Conservation (phyloP, 2,113 vertebrate genomes). For the Hemiscyllium ocellatum region DNA sequence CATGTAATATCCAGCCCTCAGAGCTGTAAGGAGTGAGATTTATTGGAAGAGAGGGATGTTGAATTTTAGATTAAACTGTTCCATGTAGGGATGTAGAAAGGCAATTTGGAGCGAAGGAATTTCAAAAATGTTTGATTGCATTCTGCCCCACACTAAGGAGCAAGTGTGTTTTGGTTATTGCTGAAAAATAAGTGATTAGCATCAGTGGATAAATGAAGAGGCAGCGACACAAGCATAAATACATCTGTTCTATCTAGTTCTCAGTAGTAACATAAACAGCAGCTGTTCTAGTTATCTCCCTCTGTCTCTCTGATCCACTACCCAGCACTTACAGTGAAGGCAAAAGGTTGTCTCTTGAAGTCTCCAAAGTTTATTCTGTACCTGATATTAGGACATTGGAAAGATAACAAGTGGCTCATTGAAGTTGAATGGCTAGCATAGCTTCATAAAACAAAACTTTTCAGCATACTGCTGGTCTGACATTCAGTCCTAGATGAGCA, state of each 20-base stretch:
- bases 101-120: background rate
- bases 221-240: background rate
- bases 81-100: background rate
- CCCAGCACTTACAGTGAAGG: background rate
- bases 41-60: background rate
- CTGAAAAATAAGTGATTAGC: background rate
- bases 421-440: background rate
- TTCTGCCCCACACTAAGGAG: background rate
- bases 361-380: background rate
- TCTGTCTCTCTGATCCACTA: background rate
- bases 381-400: background rate
- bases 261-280: background rate
- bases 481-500: background rate
- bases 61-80: background rate
- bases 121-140: background rate
- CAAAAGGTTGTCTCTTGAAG: background rate
- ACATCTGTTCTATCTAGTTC: background rate
- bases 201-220: background rate
- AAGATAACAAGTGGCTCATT: background rate
- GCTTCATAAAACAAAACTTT: background rate
- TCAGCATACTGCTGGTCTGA: background rate
- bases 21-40: background rate
- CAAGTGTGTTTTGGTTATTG: background rate
- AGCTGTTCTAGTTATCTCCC: background rate
- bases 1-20: too few relatives aligned